Evolutionary conservation across 2,113 vertebrate species (phyloP).

Genomic region (Clarias macrocephalus): DNA sequence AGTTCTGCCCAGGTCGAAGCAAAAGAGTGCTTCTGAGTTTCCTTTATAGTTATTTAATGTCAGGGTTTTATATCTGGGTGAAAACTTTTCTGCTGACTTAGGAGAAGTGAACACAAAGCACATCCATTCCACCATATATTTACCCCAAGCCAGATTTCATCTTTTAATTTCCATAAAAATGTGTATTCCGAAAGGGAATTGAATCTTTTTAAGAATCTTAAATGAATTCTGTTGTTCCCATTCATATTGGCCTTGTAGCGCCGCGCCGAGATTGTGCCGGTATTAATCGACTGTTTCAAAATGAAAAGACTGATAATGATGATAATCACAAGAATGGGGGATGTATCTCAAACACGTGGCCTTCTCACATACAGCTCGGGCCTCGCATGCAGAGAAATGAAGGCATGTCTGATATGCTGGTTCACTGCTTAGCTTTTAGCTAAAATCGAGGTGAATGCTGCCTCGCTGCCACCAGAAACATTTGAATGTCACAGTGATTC

Average conservation of each 20-base stretch:
- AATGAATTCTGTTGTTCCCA: constrained; percentile 73
- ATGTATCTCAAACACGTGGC: constrained; percentile 3
- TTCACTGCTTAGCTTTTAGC: constrained; percentile 12
- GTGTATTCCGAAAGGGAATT: constrained; percentile 66
- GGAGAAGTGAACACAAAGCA: constrained; percentile 48
- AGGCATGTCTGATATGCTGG: neutral
- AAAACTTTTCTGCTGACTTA: constrained; percentile 71
- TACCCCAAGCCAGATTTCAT: constrained; percentile 71
- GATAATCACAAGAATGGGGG: constrained; percentile 17
- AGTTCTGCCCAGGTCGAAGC: neutral
- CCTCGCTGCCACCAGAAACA: neutral
- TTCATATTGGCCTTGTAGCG: constrained; percentile 61
- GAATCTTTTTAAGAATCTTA: constrained; percentile 74
- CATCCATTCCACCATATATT: constrained; percentile 66
- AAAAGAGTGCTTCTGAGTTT: constrained; percentile 37
- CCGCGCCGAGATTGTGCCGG: constrained; percentile 56
- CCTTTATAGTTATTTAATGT: constrained; percentile 47
- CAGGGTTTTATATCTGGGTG: constrained; percentile 51
- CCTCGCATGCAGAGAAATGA: neutral
- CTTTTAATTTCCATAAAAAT: constrained; percentile 79
- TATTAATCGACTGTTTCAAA: constrained; percentile 70
- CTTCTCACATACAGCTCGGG: constrained; percentile 23
- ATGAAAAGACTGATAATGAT: constrained; percentile 50
- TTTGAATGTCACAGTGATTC: constrained; percentile 16
- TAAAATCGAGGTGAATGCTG: neutral